These are phyloP conservation scores for Alaudala cheleensis DNA, from an alignment of 2,113 vertebrate species.

Conservation along the genomic window DNA sequence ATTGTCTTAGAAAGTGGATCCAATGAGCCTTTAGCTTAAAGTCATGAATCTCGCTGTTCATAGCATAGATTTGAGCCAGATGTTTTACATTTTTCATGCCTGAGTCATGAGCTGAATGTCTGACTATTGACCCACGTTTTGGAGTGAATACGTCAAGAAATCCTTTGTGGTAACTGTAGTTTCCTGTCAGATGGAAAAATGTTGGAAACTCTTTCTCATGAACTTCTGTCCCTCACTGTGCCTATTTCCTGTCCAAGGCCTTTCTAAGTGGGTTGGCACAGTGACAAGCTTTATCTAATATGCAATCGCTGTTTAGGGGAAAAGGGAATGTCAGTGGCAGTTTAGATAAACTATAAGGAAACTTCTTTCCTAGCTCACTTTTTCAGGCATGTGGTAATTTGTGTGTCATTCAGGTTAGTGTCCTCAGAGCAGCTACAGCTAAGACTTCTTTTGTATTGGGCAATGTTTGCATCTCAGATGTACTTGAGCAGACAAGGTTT, in stretches of 20 bases:
- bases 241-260: conserved; percentile 17
- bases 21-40: neutral
- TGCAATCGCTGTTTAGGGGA: neutral
- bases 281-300: neutral
- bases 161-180: conserved; percentile 6
- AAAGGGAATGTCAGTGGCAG: neutral
- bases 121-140: conserved; percentile 4
- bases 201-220: conserved; percentile 39
- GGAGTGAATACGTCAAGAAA: neutral
- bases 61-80: conserved; percentile 19
- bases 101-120: conserved; percentile 14
- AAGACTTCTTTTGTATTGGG: neutral
- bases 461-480: neutral
- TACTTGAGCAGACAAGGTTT: neutral
- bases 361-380: neutral
- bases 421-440: neutral
- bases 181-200: conserved; percentile 55
- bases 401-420: neutral
- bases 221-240: neutral
- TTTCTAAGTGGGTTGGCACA: neutral
- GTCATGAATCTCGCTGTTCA: neutral
- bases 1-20: neutral
- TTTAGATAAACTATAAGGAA: neutral
- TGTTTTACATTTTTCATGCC: conserved; percentile 42
- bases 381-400: neutral